These are phyloP conservation scores for Amiota mariae DNA, from an alignment of 2,888 invertebrate species.

Conservation along the genomic window DNA sequence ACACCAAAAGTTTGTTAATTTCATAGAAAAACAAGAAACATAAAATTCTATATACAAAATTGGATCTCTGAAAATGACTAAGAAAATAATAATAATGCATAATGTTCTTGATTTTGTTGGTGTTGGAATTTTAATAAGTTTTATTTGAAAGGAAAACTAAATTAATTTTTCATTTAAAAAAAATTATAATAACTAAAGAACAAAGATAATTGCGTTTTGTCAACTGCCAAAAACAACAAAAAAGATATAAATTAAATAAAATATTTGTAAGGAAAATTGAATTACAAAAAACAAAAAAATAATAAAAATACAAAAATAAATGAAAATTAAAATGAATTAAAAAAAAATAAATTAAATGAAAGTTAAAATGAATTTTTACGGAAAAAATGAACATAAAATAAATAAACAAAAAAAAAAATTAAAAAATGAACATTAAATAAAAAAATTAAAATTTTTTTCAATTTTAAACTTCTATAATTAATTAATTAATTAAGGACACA, in stretches of 20 bases:
- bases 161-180: conserved; percentile 51
- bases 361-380: conserved; percentile 16
- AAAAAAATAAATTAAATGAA: conserved; percentile 31
- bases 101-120: conserved; percentile 46
- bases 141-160: conserved; percentile 53
- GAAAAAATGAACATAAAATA: conserved; percentile 36
- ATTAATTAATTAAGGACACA: neutral
- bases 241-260: conserved; percentile 6
- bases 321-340: no score
- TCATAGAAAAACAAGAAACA: conserved; percentile 32
- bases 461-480: no score
- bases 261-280: conserved; percentile 41
- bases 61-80: no score
- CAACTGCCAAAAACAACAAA: conserved; percentile 62
- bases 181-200: conserved; percentile 43
- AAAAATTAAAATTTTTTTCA: neutral
- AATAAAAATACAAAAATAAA: no score
- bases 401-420: conserved; percentile 35
- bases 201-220: conserved; percentile 61
- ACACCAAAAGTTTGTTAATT: conserved; percentile 42
- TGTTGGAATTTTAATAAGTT: conserved; percentile 44
- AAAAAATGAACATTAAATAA: conserved; percentile 14
- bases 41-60: conserved; percentile 34
- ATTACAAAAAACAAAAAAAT: conserved; percentile 21
- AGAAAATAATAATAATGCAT: neutral